phyloP scores from a whole-genome alignment of 2,113 vertebrate species.

The Paramormyrops kingsleyae region DNA sequence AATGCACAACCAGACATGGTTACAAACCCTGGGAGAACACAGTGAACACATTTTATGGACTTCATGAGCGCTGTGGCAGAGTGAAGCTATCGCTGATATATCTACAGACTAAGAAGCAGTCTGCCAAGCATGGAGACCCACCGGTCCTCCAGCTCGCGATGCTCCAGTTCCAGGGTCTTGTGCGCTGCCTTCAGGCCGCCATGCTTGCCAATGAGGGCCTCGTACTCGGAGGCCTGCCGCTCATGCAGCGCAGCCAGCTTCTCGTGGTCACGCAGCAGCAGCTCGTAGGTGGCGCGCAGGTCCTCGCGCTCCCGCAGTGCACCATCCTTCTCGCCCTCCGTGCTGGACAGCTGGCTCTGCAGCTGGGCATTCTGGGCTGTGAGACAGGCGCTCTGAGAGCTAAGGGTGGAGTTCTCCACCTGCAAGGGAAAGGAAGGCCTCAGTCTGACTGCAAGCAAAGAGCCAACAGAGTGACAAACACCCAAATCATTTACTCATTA shows the following conservation, averaged over 20 bases:
- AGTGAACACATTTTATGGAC: not conserved
- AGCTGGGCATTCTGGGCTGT: constrained; percentile 92
- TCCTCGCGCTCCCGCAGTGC: constrained; percentile 83
- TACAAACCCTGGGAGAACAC: not conserved
- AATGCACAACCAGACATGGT: constrained; percentile 9
- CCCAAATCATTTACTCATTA: not conserved
- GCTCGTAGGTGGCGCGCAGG: constrained; percentile 77
- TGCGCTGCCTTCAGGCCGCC: constrained; percentile 82
- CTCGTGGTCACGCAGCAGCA: constrained; percentile 87
- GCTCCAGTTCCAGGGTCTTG: constrained; percentile 88
- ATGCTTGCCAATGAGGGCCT: constrained; percentile 85
- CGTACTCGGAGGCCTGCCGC: constrained; percentile 82
- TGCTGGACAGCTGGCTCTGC: constrained; percentile 78
- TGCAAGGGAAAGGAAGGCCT: constrained; percentile 33
- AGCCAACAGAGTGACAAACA: not conserved
- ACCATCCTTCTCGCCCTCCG: constrained; percentile 81
- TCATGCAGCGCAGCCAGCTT: constrained; percentile 89
- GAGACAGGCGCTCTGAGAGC: constrained; percentile 80
- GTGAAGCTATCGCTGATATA: not conserved
- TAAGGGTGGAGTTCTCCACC: constrained; percentile 94
- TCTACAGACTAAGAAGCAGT: not conserved
- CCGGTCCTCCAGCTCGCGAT: constrained; percentile 91
- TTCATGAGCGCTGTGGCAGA: not conserved
- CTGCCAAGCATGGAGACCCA: constrained; percentile 38
- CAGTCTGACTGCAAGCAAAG: not conserved